Base-by-base conservation (phyloP, 2,113 vertebrate genomes). In the Oreochromis niloticus region DNA sequence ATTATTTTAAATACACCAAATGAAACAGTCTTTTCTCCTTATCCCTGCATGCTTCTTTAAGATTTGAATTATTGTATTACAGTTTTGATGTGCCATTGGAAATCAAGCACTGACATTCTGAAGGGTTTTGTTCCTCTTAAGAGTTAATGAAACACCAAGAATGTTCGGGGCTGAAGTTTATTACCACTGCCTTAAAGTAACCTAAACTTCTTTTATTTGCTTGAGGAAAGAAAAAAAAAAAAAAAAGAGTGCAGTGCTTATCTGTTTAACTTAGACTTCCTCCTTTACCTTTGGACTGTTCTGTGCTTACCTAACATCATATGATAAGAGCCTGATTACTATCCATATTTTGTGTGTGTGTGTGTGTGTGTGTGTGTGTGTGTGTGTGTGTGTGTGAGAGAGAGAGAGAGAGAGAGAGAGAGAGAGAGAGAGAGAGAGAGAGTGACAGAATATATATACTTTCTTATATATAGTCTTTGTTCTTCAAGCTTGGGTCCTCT, bases 311-410 rank as follows among this genome's bases (percentile, higher is more conserved):
- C 34, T 22, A 68, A 68, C 19, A 41, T 9, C 11, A 68, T 41
- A 68, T 66, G 61, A 66, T 66, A 66, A 68, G 6, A 39, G 11
- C 4, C 34, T 68, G 16, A 63, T 63, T 63, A 63, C 30, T 63
- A 19, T 6, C 16, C 14, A 6, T 61, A 6, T 32, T 0, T 17
- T 36, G 3, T 27, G 3, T 27, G 24, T 27, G 3, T 27, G 27
- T 27, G 27, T 27, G 27, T 27, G 27, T 27, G 27, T 27, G 27
- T 27, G 27, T 27, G 30, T 27, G 27, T 27, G 27, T 27, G 24
- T 27, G 24, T 27, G 3, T 3, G 24, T 3, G 24, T 3, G 32
- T 32, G 4, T 6, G 9, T 54, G 0, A 16, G 24, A 3, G 24
- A 24, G 24, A 24, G 24, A 24, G 24, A 24, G 24, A 24, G 24